Conservation (phyloP, 2,113 vertebrate species). For the Hemiscyllium ocellatum region DNA sequence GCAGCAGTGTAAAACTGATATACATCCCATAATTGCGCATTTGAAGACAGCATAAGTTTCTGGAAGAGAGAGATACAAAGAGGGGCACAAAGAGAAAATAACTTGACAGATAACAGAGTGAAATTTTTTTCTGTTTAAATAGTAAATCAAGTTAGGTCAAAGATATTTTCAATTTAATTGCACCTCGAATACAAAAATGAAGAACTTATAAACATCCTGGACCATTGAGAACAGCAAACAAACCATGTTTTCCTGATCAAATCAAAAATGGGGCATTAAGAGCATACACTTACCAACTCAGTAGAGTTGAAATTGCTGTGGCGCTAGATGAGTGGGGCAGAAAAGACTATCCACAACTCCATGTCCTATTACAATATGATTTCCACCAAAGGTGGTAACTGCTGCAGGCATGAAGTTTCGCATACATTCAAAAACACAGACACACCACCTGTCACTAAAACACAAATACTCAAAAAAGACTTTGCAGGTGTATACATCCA, state of each 20-base stretch:
- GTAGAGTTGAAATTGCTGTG: background rate
- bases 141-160: background rate
- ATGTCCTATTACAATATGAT: background rate
- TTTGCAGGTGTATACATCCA: background rate
- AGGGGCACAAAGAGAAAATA: background rate
- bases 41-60: background rate
- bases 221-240: background rate
- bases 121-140: background rate
- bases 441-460: background rate
- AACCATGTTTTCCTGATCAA: background rate
- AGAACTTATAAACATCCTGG: background rate
- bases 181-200: background rate
- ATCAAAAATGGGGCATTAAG: background rate
- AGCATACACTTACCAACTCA: too few species aligned
- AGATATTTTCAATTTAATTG: background rate
- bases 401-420: background rate
- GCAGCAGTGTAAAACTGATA: background rate
- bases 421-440: background rate
- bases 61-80: background rate
- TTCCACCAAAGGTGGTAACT: background rate
- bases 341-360: background rate
- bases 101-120: background rate
- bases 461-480: background rate
- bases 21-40: background rate
- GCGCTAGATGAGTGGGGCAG: too few species aligned